Base-by-base conservation (phyloP, 2,797 vertebrate genomes). In the Pangasius sanitwongsei region DNA sequence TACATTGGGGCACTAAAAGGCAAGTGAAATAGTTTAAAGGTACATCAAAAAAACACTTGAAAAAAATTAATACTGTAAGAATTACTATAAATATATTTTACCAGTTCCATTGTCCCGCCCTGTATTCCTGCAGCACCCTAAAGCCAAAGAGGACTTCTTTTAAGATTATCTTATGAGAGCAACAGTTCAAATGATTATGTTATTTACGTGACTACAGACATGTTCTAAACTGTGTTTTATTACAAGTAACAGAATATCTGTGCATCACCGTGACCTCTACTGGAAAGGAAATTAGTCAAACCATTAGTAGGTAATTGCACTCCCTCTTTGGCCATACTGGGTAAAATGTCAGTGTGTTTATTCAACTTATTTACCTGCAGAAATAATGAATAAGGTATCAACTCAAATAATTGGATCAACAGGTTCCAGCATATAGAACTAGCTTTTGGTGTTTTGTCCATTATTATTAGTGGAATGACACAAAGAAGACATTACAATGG, bases 1-100 rank as follows among this genome's bases (percentile, higher is more conserved):
- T 86, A 98, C 95, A 92, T 95, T 97, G 86, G 98, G 97, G 94
- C 99, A 99, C 99, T 99, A 93, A 67, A 95, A 91, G 94, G 92
- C 25, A 88, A 89, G 91, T 89, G 50, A 34, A 90, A 34, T 84
- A 0, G 12, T 31, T 87, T 41, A 85, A 31, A 67, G 3, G 37
- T 34, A 67, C 7, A 65, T 67, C 2, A 59, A 41, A 59, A 44
- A 61, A 12, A 3, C 16, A 59, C 3, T 15, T 77, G 12, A 34
- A 70, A 61, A 31, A 28, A n/a, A 6, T 11, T 31, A 2, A 72
- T 70, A 44, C 0, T 55, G n/a, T 37, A 53, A n/a, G 28, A 55
- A 25, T 23, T 83, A 7, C 6, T 63, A 44, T 83, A 50, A 67
- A 83, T 1, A 31, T 50, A 23, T 31, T 90, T 95, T 94, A 97